These are phyloP conservation scores for Ochotona curzoniae DNA, from an alignment of 2,113 vertebrate genomes.

Conservation along the genomic window DNA sequence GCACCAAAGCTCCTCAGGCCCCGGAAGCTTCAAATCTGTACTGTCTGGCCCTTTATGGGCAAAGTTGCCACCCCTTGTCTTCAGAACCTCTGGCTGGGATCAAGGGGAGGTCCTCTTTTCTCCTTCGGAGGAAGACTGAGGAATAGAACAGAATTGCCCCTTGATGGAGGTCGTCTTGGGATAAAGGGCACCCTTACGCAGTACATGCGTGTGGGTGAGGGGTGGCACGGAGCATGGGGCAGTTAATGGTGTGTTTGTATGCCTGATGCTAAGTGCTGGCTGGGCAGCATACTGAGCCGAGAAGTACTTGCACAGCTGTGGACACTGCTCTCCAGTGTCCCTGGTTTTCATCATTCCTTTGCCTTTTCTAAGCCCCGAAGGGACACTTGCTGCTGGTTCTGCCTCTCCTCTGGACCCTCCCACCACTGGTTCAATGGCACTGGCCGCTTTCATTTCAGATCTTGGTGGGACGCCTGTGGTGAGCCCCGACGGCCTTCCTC, in stretches of 20 bases:
- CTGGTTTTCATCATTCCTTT: neutral
- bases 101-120: neutral
- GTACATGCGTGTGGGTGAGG: neutral
- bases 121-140: neutral
- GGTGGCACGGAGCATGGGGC: neutral
- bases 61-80: neutral
- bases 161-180: neutral
- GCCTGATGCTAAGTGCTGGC: too few species aligned
- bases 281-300: too few species aligned
- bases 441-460: slow-evolving; percentile 86
- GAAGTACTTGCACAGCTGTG: neutral
- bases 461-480: slow-evolving; percentile 94
- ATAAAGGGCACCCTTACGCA: neutral
- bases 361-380: neutral
- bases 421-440: neutral
- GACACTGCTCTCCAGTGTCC: too few species aligned
- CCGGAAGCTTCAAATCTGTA: neutral
- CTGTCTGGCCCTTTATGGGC: neutral
- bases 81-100: too few species aligned
- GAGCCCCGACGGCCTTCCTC: slow-evolving; percentile 94
- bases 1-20: neutral
- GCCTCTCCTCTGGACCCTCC: neutral
- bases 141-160: neutral
- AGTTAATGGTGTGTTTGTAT: too few species aligned
- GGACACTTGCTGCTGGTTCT: neutral